Percentiles rank a stretch among this genome's conserved stretches.
phyloP scores from a whole-genome alignment of 1,140 invertebrate genomes.

The Brevipalpus yothersi region DNA sequence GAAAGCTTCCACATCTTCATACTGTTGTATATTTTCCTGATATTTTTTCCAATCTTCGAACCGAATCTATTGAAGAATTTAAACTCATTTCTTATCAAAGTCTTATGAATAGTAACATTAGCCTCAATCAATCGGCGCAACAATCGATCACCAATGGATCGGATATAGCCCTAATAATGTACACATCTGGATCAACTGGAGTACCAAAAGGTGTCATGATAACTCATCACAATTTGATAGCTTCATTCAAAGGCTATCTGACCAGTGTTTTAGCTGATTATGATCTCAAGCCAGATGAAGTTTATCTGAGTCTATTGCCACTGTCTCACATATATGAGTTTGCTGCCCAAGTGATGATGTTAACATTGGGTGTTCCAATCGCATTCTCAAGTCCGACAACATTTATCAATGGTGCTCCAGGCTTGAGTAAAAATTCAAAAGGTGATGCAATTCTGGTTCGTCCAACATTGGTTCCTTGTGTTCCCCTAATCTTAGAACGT shows the following conservation, averaged over 20 bases:
- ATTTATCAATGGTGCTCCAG: constrained; percentile 75
- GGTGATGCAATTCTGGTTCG: constrained; percentile 67
- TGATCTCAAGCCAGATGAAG: constrained; percentile 31
- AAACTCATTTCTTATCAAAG: neutral
- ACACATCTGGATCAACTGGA: constrained; percentile 79
- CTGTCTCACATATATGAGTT: constrained; percentile 92
- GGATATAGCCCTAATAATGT: constrained; percentile 81
- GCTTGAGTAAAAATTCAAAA: constrained; percentile 58
- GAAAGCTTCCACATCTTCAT: constrained; percentile 2
- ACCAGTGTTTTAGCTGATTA: constrained; percentile 37
- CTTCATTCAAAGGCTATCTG: constrained; percentile 57
- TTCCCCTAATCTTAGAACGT: constrained; percentile 35
- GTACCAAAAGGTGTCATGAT: constrained; percentile 45
- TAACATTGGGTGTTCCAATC: constrained; percentile 54
- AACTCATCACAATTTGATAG: constrained; percentile 69
- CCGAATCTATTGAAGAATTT: neutral
- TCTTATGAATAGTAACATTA: neutral
- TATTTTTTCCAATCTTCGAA: no score
- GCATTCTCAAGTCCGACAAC: constrained; percentile 89
- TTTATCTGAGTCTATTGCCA: constrained; percentile 82
- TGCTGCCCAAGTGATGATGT: constrained; percentile 31
- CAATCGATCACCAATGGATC: constrained; percentile 14
- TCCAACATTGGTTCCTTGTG: constrained; percentile 80
- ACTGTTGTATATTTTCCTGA: constrained; percentile 8
- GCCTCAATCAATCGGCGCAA: neutral